Base-by-base conservation (phyloP, 1,140 invertebrate genomes). In the Helicoverpa zea region DNA sequence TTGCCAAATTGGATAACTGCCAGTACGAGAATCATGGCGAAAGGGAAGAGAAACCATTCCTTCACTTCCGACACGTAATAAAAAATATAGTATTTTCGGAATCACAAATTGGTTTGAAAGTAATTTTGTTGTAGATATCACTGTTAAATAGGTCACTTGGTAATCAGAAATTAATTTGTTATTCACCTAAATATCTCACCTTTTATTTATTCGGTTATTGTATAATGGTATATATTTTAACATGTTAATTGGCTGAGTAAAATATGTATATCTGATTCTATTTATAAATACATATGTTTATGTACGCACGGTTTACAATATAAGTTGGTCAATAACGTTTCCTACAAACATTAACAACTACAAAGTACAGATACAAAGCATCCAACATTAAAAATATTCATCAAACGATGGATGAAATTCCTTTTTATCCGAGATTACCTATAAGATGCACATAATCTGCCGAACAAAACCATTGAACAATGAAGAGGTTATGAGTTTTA, bases 1-100 rank as follows among this genome's bases (percentile, higher is more conserved):
- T 66, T 76, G 83, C 81, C 83, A 84, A 84, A 75, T 84, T 84
- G 83, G 83, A 84, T 68, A 64, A 66, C 30, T 47, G 83, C 83
- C 83, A 84, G 78, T 79, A 59, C 13, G 18, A 59, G 66, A 29
- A 35, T 47, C 52, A 47, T 35, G 43, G 47, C 77, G 75, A 81
- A 81, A 72, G 68, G 81, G 56, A 79, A 70, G 58, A 63, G 30
- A 13, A 54, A 52, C 29, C 18, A 79, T 82, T 82, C 43, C 7
- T 75, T 30, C 43, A 43, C 70, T 82, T 82, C 81, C 59, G 54
- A n/a, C 49, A 59, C 30, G 56, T 72, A 79, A 59, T 47, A 79
- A 72, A 72, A 51, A 59, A 70, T 1, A 59, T n/a, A 30, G 73
- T 64, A 77, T 64, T 63, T 77, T 52, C 47, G 59, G 47, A 61